phyloP scores from a whole-genome alignment of 2,113 vertebrate species.

The Xiphorhynchus elegans region DNA sequence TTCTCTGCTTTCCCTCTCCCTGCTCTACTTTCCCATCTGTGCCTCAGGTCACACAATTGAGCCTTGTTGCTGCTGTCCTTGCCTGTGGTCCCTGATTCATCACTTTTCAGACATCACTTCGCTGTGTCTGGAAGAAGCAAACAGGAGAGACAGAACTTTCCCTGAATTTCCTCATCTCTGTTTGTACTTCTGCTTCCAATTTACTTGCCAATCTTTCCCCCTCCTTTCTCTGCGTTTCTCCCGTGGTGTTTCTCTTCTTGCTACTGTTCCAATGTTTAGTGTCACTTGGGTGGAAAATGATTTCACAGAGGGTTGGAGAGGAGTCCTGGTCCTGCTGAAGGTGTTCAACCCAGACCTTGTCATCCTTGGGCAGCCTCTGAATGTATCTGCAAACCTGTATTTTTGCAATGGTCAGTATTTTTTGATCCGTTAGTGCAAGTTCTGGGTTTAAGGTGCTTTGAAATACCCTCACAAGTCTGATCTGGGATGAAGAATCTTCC shows the following conservation, averaged over 20 bases:
- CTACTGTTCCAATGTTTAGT: neutral
- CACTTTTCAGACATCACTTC: conserved; percentile 27
- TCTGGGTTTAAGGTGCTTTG: neutral
- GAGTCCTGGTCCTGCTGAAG: neutral
- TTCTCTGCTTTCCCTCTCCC: conserved; percentile 9
- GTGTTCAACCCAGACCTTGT: neutral
- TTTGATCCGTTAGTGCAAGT: neutral
- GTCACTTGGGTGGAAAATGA: neutral
- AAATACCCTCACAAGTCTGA: neutral
- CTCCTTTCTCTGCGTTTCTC: neutral
- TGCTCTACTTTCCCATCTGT: neutral
- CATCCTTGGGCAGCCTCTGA: neutral
- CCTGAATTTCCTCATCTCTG: neutral
- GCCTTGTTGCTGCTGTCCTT: conserved; percentile 55
- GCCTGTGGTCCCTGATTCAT: conserved; percentile 62
- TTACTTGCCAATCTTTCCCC: neutral
- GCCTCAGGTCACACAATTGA: conserved; percentile 41
- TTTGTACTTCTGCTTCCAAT: neutral
- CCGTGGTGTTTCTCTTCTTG: rapidly evolving
- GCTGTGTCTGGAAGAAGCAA: neutral
- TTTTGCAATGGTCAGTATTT: rapidly evolving
- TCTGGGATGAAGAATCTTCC: neutral
- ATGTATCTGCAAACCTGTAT: rapidly evolving
- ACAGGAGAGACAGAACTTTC: neutral
- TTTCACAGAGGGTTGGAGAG: rapidly evolving